Evolutionary conservation across 2,888 invertebrate species (phyloP).

Genomic region (Eudasyphora cyanicolor): DNA sequence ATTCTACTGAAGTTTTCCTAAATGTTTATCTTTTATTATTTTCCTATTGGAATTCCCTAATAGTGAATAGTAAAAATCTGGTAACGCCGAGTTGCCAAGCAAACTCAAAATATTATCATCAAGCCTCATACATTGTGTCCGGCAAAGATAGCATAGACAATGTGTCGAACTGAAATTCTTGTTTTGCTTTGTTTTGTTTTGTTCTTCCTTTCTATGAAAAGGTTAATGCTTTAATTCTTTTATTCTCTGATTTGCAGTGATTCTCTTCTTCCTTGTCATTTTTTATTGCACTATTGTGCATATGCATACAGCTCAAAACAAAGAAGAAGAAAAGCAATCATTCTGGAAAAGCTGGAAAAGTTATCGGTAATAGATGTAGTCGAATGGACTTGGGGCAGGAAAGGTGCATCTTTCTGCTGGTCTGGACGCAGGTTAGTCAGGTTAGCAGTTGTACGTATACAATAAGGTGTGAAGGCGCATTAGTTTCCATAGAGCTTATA

Average conservation of each 20-base stretch:
- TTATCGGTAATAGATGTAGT: constrained; percentile 7
- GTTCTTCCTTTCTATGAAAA: constrained; percentile 22
- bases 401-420: constrained; percentile 36
- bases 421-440: constrained; percentile 46
- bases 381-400: neutral
- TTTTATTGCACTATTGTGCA: neutral
- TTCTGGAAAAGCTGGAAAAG: constrained; percentile 39
- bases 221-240: constrained; percentile 57
- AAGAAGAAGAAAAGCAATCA: neutral
- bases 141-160: neutral
- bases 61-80: no score
- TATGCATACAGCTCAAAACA: no score
- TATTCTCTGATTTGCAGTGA: neutral
- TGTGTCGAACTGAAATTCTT: constrained; percentile 2
- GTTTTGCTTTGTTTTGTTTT: no score
- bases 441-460: no score
- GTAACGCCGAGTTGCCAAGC: neutral
- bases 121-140: neutral
- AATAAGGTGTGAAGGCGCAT: no score
- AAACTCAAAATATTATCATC: neutral
- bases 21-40: no score
- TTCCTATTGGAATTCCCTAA: no score
- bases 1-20: no score
- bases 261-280: neutral
- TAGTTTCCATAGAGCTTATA: constrained; percentile 16